A percentile compares a stretch with the other conserved stretches of the same genome.
Evolutionary conservation across 2,888 invertebrate genomes (phyloP).

Genomic region (Apotomis turbidana): DNA sequence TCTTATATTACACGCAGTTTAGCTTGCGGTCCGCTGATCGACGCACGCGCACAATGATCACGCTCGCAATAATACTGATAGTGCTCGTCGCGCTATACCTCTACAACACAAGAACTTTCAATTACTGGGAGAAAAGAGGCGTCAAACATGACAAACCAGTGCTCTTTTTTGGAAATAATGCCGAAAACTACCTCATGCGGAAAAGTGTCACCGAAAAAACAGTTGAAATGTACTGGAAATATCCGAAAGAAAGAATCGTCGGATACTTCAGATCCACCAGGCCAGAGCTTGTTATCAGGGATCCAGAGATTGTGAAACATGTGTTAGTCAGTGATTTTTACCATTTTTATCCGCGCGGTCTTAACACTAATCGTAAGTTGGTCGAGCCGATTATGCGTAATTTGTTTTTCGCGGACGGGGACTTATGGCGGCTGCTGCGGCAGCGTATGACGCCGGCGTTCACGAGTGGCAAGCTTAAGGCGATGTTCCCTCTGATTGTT

Average conservation of each 20-base stretch:
- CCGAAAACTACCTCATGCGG: constrained; percentile 52
- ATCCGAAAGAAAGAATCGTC: constrained; percentile 61
- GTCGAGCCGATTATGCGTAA: constrained; percentile 63
- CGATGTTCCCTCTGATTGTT: constrained; percentile 66
- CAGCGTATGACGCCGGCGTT: constrained; percentile 68
- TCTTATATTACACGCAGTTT: neutral
- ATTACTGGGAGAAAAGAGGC: constrained; percentile 49
- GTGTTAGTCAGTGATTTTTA: constrained; percentile 62
- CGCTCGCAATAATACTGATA: constrained; percentile 27
- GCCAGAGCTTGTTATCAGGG: constrained; percentile 62
- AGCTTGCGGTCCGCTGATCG: constrained; percentile 1
- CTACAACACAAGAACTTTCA: constrained; percentile 36
- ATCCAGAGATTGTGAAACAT: constrained; percentile 61
- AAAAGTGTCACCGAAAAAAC: constrained; percentile 56
- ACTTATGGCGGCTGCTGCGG: constrained; percentile 63
- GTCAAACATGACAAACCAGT: constrained; percentile 62
- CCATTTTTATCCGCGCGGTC: constrained; percentile 61
- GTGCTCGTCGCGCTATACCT: constrained; percentile 20
- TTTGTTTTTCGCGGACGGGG: constrained; percentile 65
- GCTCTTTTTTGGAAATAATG: constrained; percentile 61
- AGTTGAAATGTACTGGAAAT: constrained; percentile 61
- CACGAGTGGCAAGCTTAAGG: constrained; percentile 63
- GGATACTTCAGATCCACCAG: constrained; percentile 59
- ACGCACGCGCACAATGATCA: constrained; percentile 23
- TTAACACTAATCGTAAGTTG: constrained; percentile 52